Percentiles rank a stretch among this genome's conserved stretches.
Evolutionary conservation across 2,888 invertebrate species (phyloP).

Genomic region (Plusia festucae): DNA sequence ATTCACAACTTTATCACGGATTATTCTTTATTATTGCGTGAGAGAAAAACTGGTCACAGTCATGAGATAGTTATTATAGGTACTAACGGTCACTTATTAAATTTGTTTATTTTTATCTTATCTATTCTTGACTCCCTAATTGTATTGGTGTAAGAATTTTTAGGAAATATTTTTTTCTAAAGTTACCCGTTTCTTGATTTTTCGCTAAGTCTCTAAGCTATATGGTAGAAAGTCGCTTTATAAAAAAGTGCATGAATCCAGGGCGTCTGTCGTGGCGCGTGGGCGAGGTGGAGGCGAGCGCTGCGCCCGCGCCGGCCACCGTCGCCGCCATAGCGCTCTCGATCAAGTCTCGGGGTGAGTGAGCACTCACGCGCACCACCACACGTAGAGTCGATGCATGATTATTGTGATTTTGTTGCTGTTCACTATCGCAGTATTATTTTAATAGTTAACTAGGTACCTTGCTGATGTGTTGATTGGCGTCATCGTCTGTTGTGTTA

Average conservation of each 20-base stretch:
- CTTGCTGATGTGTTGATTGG: no score
- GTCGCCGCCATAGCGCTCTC: constrained; percentile 83
- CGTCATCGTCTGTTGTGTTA: no score
- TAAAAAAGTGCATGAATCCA: constrained; percentile 14
- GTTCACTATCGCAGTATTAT: background rate
- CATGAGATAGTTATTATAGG: no score
- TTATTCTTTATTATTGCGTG: constrained; percentile 46
- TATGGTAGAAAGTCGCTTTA: background rate
- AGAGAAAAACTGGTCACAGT: background rate
- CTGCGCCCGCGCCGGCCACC: constrained; percentile 66
- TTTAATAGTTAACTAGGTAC: background rate
- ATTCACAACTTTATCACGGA: constrained; percentile 36
- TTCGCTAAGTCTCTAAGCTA: background rate
- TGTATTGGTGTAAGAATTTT: no score
- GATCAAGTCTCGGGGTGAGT: constrained; percentile 85
- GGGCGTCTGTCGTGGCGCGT: constrained; percentile 53
- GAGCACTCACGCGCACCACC: constrained; percentile 39
- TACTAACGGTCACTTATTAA: no score
- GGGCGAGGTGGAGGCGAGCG: constrained; percentile 47
- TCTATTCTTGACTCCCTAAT: no score
- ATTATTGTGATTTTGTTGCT: constrained; percentile 2
- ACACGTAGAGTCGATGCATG: constrained; percentile 22
- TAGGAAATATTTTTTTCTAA: background rate
- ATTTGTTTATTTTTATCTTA: no score
- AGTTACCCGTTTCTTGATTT: background rate